phyloP scores from a whole-genome alignment of 2,797 vertebrate genomes.

The Ctenopoma multispine region DNA sequence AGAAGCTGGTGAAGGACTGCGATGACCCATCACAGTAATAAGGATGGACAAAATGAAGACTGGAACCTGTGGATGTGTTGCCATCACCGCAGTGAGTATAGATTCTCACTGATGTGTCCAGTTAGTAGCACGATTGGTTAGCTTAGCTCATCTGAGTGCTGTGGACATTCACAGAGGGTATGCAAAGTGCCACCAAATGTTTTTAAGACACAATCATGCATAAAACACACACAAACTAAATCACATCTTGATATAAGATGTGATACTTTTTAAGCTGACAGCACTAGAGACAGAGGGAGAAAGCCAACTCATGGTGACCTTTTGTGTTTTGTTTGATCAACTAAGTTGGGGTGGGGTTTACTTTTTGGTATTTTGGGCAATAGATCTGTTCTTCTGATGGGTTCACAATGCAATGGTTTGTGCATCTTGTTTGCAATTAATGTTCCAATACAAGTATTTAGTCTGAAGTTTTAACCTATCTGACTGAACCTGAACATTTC shows the following conservation, averaged over 20 bases:
- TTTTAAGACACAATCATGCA: slow-evolving; percentile 3
- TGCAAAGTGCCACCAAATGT: slow-evolving; percentile 72
- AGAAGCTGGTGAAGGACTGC: slow-evolving; percentile 9
- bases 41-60: slow-evolving; percentile 22
- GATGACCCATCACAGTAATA: slow-evolving; percentile 10
- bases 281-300: neutral
- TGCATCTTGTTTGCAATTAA: no score
- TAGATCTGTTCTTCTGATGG: neutral
- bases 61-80: slow-evolving; percentile 10
- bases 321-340: slow-evolving; percentile 10
- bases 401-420: no score
- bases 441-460: no score
- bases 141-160: slow-evolving; percentile 19
- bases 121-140: neutral
- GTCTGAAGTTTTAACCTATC: no score
- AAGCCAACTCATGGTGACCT: neutral
- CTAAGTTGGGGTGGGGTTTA: neutral
- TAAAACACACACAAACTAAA: slow-evolving; percentile 25
- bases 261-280: neutral
- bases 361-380: neutral
- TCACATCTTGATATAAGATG: slow-evolving; percentile 30
- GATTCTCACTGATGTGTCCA: neutral
- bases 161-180: slow-evolving; percentile 23
- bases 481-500: no score
- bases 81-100: neutral